phyloP scores from a whole-genome alignment of 2,113 vertebrate genomes.

The Notarius quadriscutis region DNA sequence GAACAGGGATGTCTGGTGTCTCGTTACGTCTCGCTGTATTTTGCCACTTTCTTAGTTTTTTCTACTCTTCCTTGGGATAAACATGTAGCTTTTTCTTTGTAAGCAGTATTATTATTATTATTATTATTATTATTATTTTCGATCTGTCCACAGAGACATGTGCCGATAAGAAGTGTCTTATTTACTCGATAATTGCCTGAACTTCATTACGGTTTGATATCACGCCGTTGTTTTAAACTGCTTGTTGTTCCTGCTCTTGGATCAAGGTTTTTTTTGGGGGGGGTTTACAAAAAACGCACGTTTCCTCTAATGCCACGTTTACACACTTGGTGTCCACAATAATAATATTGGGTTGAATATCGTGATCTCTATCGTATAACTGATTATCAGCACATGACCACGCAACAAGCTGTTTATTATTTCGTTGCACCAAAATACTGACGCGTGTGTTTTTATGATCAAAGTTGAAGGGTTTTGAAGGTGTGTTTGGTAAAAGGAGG shows the following conservation, averaged over 20 bases:
- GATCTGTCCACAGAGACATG: background rate
- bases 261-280: background rate
- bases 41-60: constrained; percentile 64
- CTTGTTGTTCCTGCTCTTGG: background rate
- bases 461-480: background rate
- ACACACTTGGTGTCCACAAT: background rate
- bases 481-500: background rate
- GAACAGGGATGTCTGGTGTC: constrained; percentile 44
- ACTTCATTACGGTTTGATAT: background rate
- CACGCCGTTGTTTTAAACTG: background rate
- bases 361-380: background rate
- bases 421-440: background rate
- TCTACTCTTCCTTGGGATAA: constrained; percentile 56
- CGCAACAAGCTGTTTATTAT: background rate
- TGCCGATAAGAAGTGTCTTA: background rate
- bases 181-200: background rate
- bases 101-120: constrained; percentile 56
- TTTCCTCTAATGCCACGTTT: background rate
- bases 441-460: background rate
- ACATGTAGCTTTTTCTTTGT: constrained; percentile 58
- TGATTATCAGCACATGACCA: background rate
- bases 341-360: background rate
- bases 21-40: constrained; percentile 40
- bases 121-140: constrained; percentile 44
- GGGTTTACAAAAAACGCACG: background rate